Conservation (phyloP, 2,113 vertebrate genomes). For the Sapajus apella region DNA sequence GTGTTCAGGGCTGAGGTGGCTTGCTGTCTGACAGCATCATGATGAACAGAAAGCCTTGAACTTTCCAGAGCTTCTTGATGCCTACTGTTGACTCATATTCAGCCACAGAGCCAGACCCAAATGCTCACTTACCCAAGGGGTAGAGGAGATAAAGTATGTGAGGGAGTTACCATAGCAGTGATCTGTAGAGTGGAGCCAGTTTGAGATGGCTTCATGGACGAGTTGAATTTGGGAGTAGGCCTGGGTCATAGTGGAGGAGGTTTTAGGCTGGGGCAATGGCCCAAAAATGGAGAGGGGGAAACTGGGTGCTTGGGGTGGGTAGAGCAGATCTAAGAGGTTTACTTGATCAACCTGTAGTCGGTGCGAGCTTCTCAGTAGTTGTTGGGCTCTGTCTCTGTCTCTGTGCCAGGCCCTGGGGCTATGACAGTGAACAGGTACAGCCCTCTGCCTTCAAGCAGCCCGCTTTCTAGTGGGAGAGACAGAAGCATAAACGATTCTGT, state of each 20-base stretch:
- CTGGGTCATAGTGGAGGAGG: not conserved
- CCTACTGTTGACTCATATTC: not conserved
- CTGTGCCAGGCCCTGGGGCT: not conserved
- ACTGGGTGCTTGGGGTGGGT: not conserved
- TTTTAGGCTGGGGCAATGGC: not conserved
- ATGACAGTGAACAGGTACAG: not conserved
- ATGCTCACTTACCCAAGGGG: not conserved
- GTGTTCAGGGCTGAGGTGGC: not conserved
- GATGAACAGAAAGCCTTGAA: not conserved
- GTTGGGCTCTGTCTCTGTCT: not conserved
- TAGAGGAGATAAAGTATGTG: not conserved
- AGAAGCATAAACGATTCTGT: not conserved
- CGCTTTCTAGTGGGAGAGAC: not conserved
- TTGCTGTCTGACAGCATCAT: not conserved
- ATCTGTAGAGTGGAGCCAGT: not conserved
- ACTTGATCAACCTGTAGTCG: not conserved
- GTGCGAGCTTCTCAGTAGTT: not conserved
- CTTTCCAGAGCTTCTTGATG: not conserved
- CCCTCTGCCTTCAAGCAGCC: not conserved
- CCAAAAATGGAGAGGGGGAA: not conserved
- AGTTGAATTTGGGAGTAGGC: not conserved
- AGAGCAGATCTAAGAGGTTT: not conserved
- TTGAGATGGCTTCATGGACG: not conserved
- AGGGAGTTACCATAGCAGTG: not conserved
- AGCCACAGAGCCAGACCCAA: not conserved